Conservation (phyloP, 2,113 vertebrate species). For the Hepsetus odoe region DNA sequence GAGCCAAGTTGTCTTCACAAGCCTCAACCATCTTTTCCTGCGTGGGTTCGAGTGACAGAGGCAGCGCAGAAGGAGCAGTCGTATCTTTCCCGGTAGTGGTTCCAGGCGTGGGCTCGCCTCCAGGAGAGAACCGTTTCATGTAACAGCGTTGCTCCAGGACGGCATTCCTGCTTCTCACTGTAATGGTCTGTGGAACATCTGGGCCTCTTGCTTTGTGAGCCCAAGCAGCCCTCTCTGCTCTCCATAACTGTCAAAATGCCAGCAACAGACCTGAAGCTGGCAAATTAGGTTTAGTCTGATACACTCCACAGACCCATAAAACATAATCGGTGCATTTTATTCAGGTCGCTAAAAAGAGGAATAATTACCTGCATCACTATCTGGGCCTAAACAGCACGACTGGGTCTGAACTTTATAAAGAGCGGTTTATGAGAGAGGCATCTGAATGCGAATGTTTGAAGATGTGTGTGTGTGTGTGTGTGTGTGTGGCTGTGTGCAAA, state of each 20-base stretch:
- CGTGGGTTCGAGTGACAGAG: neutral
- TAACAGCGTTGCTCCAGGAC: slow-evolving; percentile 37
- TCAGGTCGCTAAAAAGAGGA: neutral
- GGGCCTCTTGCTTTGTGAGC: slow-evolving; percentile 39
- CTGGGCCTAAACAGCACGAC: neutral
- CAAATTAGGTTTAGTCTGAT: neutral
- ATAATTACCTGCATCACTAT: neutral
- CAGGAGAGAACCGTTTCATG: slow-evolving; percentile 67
- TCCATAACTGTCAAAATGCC: slow-evolving; percentile 12
- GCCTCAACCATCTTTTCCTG: neutral
- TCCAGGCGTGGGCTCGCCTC: slow-evolving; percentile 42
- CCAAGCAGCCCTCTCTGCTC: neutral
- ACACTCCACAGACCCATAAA: neutral
- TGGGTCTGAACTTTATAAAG: neutral
- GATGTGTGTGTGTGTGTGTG: neutral
- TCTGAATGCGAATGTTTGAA: neutral
- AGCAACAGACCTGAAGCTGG: neutral
- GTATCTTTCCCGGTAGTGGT: slow-evolving; percentile 1
- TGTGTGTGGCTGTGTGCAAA: neutral
- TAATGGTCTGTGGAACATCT: slow-evolving; percentile 76
- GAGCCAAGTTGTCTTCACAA: neutral
- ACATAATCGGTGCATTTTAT: slow-evolving; percentile 11
- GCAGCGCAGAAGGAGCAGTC: neutral
- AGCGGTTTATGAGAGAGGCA: neutral
- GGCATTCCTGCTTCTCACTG: slow-evolving; percentile 70